Conservation (phyloP, 2,888 invertebrate species). For the Drosophila anomalata region DNA sequence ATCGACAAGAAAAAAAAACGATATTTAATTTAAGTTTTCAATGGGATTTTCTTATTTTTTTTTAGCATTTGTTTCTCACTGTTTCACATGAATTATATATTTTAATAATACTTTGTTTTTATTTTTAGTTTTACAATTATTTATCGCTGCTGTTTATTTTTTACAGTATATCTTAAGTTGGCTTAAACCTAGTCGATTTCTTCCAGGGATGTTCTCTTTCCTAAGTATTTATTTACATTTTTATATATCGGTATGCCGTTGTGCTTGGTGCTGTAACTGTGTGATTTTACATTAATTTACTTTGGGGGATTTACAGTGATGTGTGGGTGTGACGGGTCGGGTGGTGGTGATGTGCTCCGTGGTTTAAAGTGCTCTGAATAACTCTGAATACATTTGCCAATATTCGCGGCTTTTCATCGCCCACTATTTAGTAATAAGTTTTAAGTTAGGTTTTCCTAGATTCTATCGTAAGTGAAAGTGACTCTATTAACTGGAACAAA, state of each 20-base stretch:
- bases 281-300: constrained; percentile 19
- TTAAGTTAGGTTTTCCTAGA: constrained; percentile 50
- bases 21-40: constrained; percentile 25
- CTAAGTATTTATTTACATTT: constrained; percentile 41
- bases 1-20: constrained; percentile 25
- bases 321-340: constrained; percentile 36
- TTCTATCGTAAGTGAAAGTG: neutral
- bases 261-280: constrained; percentile 46
- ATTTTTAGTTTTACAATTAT: constrained; percentile 56
- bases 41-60: constrained; percentile 20
- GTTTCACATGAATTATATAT: constrained; percentile 57
- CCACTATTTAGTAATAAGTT: constrained; percentile 67
- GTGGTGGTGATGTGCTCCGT: constrained; percentile 25
- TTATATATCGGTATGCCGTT: constrained; percentile 38
- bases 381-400: constrained; percentile 37
- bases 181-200: constrained; percentile 11
- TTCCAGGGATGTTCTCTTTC: constrained; percentile 14
- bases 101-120: constrained; percentile 72
- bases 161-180: constrained; percentile 37
- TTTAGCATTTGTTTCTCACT: constrained; percentile 17
- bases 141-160: constrained; percentile 40
- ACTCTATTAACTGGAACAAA: constrained; percentile 31
- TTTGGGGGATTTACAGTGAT: constrained; percentile 67
- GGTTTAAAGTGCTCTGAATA: constrained; percentile 20
- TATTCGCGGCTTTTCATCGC: constrained; percentile 11